These are phyloP conservation scores for Portunus trituberculatus DNA, from an alignment of 1,140 invertebrate genomes.

Conservation along the genomic window DNA sequence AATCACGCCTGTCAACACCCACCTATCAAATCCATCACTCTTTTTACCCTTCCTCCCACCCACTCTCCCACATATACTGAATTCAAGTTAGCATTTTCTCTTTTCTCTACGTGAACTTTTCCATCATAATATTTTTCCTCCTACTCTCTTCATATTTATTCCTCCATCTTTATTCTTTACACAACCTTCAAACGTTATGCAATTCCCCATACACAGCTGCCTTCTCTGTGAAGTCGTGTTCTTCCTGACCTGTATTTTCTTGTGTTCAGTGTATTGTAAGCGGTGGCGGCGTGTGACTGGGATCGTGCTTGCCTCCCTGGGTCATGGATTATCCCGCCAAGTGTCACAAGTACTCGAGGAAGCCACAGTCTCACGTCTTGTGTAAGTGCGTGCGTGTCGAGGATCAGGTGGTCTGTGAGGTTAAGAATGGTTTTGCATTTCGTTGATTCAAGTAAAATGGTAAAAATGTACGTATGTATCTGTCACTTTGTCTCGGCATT, in stretches of 20 bases:
- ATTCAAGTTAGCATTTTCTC: not conserved
- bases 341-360: not conserved
- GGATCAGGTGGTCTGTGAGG: not conserved
- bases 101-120: not conserved
- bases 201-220: not conserved
- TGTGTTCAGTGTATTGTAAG: not conserved
- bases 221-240: not conserved
- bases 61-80: constrained; percentile 26
- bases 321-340: not conserved
- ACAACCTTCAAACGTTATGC: not conserved
- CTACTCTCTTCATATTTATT: not conserved
- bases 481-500: not conserved
- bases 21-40: not conserved
- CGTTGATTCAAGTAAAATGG: not conserved
- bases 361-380: not conserved
- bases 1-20: not conserved
- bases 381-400: not conserved
- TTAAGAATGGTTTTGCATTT: not conserved
- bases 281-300: not conserved
- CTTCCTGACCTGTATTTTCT: not conserved
- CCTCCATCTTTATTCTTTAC: not conserved
- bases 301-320: not conserved
- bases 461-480: not conserved
- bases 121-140: not conserved
- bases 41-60: constrained; percentile 13